phyloP scores from a whole-genome alignment of 2,888 invertebrate genomes.

The Papilio elwesi region DNA sequence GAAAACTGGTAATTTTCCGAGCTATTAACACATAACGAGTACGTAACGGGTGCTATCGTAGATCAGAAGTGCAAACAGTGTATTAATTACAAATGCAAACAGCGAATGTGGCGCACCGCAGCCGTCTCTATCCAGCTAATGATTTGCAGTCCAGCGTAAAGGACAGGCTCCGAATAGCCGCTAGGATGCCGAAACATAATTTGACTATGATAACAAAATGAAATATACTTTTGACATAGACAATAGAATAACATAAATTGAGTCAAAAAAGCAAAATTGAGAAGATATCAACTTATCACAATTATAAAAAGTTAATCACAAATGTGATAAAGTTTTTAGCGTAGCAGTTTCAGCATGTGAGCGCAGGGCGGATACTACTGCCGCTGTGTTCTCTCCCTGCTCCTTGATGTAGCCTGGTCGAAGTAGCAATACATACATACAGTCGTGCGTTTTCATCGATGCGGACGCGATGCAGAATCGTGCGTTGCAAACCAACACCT shows the following conservation, averaged over 20 bases:
- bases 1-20: slow-evolving; percentile 68
- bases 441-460: too few species aligned
- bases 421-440: too few species aligned
- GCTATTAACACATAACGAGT: slow-evolving; percentile 82
- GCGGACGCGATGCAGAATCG: too few species aligned
- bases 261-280: too few species aligned
- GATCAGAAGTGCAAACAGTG: slow-evolving; percentile 83
- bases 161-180: slow-evolving; percentile 43
- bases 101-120: slow-evolving; percentile 80
- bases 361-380: too few species aligned
- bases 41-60: slow-evolving; percentile 76
- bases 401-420: too few species aligned
- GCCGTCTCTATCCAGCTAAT: slow-evolving; percentile 82
- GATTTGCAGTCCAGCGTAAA: slow-evolving; percentile 76
- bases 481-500: too few species aligned
- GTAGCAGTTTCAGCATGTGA: too few species aligned
- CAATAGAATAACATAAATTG: neutral
- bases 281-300: too few species aligned
- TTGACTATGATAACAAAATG: slow-evolving; percentile 8
- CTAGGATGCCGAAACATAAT: slow-evolving; percentile 44
- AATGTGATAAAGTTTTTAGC: too few species aligned
- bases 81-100: slow-evolving; percentile 85
- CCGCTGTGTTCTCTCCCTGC: too few species aligned
- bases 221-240: neutral
- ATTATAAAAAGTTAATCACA: too few species aligned